A percentile compares a stretch with the other conserved stretches of the same genome.
phyloP scores from a whole-genome alignment of 1,140 invertebrate species.

The Diorhabda elongata region DNA sequence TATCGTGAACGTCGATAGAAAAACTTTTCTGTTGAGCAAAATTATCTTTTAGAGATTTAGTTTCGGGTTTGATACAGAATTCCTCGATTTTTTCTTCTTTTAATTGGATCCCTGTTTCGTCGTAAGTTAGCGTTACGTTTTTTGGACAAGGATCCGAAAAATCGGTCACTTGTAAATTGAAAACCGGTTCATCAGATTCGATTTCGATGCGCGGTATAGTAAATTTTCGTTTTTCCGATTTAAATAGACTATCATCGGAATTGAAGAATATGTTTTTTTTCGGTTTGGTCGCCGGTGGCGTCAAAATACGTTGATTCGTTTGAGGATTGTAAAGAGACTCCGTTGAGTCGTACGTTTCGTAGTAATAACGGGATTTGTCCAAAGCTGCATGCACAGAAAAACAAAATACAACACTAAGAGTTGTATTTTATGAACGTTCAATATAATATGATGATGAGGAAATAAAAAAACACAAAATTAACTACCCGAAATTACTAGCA shows the following conservation, averaged over 20 bases:
- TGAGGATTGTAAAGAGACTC: constrained; percentile 38
- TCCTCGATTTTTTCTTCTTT: constrained; percentile 31
- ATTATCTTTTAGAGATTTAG: constrained; percentile 30
- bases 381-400: constrained; percentile 43
- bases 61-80: constrained; percentile 23
- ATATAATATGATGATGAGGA: too few relatives aligned
- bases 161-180: constrained; percentile 44
- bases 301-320: constrained; percentile 28
- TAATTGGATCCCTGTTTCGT: constrained; percentile 37
- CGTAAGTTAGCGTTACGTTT: constrained; percentile 37
- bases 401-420: constrained; percentile 17
- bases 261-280: constrained; percentile 45
- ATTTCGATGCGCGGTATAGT: constrained; percentile 43
- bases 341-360: constrained; percentile 35
- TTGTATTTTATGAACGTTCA: too few relatives aligned
- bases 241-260: constrained; percentile 44
- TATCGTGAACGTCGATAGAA: constrained; percentile 39
- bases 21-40: constrained; percentile 40
- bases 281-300: constrained; percentile 39
- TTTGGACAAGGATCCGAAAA: constrained; percentile 42
- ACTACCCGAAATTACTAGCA: too few relatives aligned
- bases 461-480: too few relatives aligned
- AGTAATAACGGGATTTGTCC: constrained; percentile 36
- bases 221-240: constrained; percentile 38
- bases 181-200: constrained; percentile 38